A percentile compares a stretch with the other conserved stretches of the same genome.
Conservation (phyloP, 2,888 invertebrate genomes). For the Siphlonurus alternatus region DNA sequence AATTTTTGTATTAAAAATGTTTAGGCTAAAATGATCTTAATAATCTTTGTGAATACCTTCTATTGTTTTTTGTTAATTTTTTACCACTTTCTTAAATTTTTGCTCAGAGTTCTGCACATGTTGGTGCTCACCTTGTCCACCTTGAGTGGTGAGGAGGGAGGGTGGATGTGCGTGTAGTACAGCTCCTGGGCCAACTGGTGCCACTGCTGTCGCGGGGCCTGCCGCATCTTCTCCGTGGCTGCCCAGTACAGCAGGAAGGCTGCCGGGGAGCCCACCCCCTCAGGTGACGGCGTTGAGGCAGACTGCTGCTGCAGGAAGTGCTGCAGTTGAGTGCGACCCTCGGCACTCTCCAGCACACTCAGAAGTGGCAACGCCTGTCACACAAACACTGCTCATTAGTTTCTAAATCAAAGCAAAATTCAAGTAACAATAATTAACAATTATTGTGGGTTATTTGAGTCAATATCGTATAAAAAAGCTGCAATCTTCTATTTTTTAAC, state of each 20-base stretch:
- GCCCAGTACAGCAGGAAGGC: slow-evolving; percentile 75
- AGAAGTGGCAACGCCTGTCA: slow-evolving; percentile 50
- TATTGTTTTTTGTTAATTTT: too few species aligned
- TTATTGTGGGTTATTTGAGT: too few species aligned
- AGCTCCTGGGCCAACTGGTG: slow-evolving; percentile 84
- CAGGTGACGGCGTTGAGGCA: slow-evolving; percentile 20
- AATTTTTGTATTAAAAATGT: too few species aligned
- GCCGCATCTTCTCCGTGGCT: slow-evolving; percentile 67
- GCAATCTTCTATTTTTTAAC: too few species aligned
- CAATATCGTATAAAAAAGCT: too few species aligned
- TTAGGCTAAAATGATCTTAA: too few species aligned
- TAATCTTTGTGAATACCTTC: too few species aligned
- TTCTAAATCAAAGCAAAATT: neutral
- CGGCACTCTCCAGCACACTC: slow-evolving; percentile 56
- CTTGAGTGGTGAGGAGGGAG: slow-evolving; percentile 63
- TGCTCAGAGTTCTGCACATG: too few species aligned
- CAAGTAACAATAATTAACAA: slow-evolving; percentile 12
- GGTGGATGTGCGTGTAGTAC: slow-evolving; percentile 74
- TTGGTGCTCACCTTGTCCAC: slow-evolving; percentile 51
- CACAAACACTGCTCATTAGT: slow-evolving; percentile 11
- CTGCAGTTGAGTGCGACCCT: slow-evolving; percentile 63
- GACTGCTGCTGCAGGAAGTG: slow-evolving; percentile 40
- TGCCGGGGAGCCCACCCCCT: slow-evolving; percentile 68
- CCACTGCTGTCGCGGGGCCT: slow-evolving; percentile 56
- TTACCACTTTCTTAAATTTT: too few species aligned